Evolutionary conservation across 2,888 invertebrate genomes (phyloP).

Genomic region (Synanthedon formicaeformis): DNA sequence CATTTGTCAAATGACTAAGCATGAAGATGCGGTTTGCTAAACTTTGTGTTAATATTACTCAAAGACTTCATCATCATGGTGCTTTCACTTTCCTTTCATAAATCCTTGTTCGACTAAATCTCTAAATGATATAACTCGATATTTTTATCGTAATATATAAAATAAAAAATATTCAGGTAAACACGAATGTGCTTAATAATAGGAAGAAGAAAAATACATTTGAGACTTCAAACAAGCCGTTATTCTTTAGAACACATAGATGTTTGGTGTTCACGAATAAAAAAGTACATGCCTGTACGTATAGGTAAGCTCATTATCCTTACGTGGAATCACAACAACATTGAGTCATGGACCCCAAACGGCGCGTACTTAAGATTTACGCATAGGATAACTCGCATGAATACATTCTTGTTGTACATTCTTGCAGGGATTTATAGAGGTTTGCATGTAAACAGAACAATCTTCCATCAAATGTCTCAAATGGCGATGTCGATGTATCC

Average conservation of each 20-base stretch:
- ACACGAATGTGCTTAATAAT: no score
- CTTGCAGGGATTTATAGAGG: conserved; percentile 25
- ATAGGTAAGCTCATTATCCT: background rate
- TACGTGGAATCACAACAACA: conserved; percentile 5
- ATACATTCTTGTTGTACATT: conserved; percentile 25
- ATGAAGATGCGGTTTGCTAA: conserved; percentile 3
- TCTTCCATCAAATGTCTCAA: conserved; percentile 57
- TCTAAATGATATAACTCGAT: no score
- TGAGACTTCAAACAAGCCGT: no score
- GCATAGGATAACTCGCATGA: conserved; percentile 39
- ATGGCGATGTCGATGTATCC: conserved; percentile 41
- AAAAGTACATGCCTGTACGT: no score
- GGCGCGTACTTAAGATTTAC: conserved; percentile 40
- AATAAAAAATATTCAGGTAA: no score
- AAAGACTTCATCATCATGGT: no score
- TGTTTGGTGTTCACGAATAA: no score
- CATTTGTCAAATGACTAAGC: conserved; percentile 22
- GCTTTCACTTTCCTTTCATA: no score
- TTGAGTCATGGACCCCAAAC: conserved; percentile 32
- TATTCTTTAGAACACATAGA: no score
- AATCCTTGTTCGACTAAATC: no score
- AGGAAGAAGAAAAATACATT: no score
- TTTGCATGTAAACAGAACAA: conserved; percentile 49
- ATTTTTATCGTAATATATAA: no score
- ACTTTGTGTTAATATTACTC: background rate